Evolutionary conservation across 2,797 vertebrate genomes (phyloP).

Genomic region (Poeciliopsis paucimaculata): DNA sequence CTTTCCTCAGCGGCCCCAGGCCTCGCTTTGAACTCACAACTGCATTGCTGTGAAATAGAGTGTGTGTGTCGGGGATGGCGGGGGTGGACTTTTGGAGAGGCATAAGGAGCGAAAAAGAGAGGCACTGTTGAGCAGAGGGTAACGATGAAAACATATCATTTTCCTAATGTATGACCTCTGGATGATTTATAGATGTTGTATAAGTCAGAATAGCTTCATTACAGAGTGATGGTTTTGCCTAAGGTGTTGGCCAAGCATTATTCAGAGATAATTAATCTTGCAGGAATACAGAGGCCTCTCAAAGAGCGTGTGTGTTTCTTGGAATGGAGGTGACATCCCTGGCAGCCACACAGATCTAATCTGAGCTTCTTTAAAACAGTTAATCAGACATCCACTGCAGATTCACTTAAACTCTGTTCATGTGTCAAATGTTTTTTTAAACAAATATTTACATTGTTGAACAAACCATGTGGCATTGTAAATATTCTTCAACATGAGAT

Average conservation of each 20-base stretch:
- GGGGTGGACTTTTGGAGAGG: not conserved
- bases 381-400: constrained; percentile 25
- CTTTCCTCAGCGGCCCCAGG: constrained; percentile 59
- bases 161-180: constrained; percentile 10
- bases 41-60: constrained; percentile 48
- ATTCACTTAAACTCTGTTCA: constrained; percentile 28
- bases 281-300: constrained; percentile 44
- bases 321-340: constrained; percentile 47
- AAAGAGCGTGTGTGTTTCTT: constrained; percentile 32
- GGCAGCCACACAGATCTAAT: constrained; percentile 69
- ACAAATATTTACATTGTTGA: not conserved
- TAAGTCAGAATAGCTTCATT: constrained; percentile 25
- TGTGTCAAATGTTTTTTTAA: not conserved
- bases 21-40: constrained; percentile 75
- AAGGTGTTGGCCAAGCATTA: constrained; percentile 58
- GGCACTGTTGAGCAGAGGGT: not conserved
- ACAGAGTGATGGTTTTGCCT: constrained; percentile 46
- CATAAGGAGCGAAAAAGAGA: not conserved
- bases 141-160: constrained; percentile 6
- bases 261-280: constrained; percentile 57
- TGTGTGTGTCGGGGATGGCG: constrained; percentile 33
- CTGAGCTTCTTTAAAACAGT: constrained; percentile 51
- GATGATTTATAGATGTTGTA: not conserved
- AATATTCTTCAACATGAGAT: not conserved
- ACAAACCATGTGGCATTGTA: not conserved